Percentiles rank a stretch among this genome's conserved stretches.
Evolutionary conservation across 2,113 vertebrate species (phyloP).

Genomic region (Elephas maximus): DNA sequence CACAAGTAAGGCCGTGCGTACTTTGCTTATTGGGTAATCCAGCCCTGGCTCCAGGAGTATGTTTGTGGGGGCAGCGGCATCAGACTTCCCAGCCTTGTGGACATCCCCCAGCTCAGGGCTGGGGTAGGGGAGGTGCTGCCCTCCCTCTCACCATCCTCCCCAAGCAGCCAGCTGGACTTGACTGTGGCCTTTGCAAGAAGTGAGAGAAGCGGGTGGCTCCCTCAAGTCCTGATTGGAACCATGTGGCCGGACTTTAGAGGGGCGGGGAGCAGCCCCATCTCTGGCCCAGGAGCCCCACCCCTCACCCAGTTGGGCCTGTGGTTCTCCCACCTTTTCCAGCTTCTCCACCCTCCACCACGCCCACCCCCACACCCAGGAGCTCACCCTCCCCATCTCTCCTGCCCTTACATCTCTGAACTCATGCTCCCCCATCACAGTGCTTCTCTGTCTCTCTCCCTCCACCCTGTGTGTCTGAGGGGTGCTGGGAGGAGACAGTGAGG

Average conservation of each 20-base stretch:
- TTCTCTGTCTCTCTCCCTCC: not conserved
- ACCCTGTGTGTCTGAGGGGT: not conserved
- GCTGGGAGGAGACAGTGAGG: not conserved
- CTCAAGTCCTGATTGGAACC: conserved; percentile 79
- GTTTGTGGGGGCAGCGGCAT: not conserved
- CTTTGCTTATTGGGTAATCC: too few relatives aligned
- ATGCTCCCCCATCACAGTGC: not conserved
- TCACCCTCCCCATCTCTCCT: fast-evolving
- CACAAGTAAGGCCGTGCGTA: too few relatives aligned
- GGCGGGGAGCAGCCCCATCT: not conserved
- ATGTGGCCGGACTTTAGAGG: fast-evolving
- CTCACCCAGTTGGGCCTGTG: not conserved
- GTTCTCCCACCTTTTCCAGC: not conserved
- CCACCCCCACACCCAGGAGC: not conserved
- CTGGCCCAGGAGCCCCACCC: not conserved
- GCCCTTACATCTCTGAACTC: not conserved
- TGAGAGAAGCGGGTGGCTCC: not conserved
- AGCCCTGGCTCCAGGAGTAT: not conserved
- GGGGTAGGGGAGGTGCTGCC: not conserved
- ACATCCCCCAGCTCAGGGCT: not conserved
- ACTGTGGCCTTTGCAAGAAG: not conserved
- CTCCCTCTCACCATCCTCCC: not conserved
- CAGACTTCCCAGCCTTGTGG: not conserved
- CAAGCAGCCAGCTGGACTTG: conserved; percentile 45
- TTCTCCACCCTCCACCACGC: not conserved